phyloP scores from a whole-genome alignment of 2,113 vertebrate species.

The Leptobrachium ailaonicum region DNA sequence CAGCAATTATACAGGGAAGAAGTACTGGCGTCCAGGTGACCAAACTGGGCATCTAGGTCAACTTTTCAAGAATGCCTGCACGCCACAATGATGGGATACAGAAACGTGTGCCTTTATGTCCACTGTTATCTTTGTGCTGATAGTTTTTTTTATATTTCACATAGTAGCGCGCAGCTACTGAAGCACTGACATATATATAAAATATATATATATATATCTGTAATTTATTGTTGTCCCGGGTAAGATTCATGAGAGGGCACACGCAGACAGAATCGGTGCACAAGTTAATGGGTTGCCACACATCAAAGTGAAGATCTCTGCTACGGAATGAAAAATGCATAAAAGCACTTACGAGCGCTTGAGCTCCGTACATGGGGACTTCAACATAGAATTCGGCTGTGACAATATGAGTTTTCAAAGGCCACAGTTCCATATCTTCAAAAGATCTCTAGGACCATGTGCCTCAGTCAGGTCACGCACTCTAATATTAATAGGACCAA shows the following conservation, averaged over 20 bases:
- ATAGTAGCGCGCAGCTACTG: background rate
- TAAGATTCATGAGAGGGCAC: conserved; percentile 38
- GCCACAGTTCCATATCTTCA: too few species aligned
- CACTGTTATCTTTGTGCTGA: background rate
- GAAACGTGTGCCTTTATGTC: background rate
- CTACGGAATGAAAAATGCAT: conserved; percentile 43
- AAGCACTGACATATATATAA: conserved; percentile 2
- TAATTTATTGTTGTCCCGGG: conserved; percentile 35
- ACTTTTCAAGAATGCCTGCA: too few species aligned
- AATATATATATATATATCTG: conserved; percentile 19
- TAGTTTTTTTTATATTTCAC: background rate
- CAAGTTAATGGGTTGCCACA: conserved; percentile 40
- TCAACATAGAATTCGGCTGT: too few species aligned
- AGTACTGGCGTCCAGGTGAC: background rate
- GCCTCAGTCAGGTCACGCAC: too few species aligned
- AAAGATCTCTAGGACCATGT: too few species aligned
- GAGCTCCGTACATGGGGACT: conserved; percentile 1
- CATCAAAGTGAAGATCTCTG: conserved; percentile 43
- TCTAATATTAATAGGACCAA: too few species aligned
- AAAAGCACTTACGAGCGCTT: conserved; percentile 38
- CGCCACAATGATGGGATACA: too few species aligned
- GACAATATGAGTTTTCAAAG: too few species aligned
- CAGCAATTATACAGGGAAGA: too few species aligned
- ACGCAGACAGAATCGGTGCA: conserved; percentile 39
- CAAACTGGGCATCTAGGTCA: too few species aligned